Conservation (phyloP, 2,113 vertebrate species). For the Forbesichthys agassizii region DNA sequence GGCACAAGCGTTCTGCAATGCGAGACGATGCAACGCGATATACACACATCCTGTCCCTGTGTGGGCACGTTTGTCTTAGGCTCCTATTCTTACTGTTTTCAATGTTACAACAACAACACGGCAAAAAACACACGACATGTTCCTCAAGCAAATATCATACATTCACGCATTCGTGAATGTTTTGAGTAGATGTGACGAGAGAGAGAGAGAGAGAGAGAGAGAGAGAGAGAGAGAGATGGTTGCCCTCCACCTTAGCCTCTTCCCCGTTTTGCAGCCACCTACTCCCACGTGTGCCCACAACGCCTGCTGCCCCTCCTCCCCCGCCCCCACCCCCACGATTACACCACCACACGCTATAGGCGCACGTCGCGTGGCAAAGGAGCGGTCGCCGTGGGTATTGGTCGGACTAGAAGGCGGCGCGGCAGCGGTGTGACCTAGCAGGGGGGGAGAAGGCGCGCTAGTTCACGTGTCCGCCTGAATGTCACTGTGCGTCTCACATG, state of each 20-base stretch:
- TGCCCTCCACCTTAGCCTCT: neutral
- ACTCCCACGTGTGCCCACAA: slow-evolving; percentile 53
- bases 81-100: no score
- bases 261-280: slow-evolving; percentile 59
- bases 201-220: no score
- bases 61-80: no score
- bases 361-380: slow-evolving; percentile 24
- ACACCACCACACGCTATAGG: slow-evolving; percentile 45
- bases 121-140: no score
- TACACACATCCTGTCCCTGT: no score
- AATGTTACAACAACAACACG: no score
- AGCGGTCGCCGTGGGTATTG: slow-evolving; percentile 41
- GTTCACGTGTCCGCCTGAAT: neutral
- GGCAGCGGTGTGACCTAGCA: slow-evolving; percentile 19
- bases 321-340: neutral
- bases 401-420: slow-evolving; percentile 19
- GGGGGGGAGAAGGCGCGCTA: neutral
- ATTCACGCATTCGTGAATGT: no score
- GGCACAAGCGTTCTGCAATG: no score
- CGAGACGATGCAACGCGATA: no score
- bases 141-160: no score
- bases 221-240: no score
- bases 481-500: neutral
- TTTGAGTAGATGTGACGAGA: no score
- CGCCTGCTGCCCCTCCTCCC: slow-evolving; percentile 13